Conservation (phyloP, 2,888 invertebrate genomes). For the Drosophila meridionalis region DNA sequence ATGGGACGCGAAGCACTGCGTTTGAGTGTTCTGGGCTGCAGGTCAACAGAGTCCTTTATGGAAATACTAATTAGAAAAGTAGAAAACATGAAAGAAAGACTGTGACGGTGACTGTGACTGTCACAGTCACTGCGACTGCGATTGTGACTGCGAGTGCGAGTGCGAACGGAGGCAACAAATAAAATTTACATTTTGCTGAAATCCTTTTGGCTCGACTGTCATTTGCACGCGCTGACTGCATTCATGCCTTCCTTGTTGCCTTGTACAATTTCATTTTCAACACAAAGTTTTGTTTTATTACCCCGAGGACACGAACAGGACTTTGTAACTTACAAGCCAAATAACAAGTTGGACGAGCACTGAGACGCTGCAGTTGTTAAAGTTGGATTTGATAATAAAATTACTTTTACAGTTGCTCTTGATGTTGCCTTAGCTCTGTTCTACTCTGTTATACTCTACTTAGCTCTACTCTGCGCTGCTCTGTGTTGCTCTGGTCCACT, state of each 20-base stretch:
- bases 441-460: not conserved
- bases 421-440: conserved; percentile 32
- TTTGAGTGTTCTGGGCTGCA: conserved; percentile 10
- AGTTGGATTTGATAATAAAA: conserved; percentile 79
- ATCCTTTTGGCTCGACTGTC: conserved; percentile 72
- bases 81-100: conserved; percentile 22
- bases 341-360: conserved; percentile 71
- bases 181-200: conserved; percentile 71
- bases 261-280: conserved; percentile 79
- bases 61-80: conserved; percentile 53
- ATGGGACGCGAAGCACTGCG: conserved; percentile 21
- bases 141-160: not conserved
- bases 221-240: conserved; percentile 62
- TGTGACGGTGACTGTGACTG: not conserved
- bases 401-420: conserved; percentile 71
- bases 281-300: conserved; percentile 80
- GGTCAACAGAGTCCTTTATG: conserved; percentile 34
- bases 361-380: conserved; percentile 70
- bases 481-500: conserved; percentile 9
- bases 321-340: conserved; percentile 80
- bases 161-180: conserved; percentile 45
- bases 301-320: conserved; percentile 79
- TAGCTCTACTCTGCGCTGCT: conserved; percentile 11
- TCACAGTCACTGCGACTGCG: not conserved
- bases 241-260: conserved; percentile 36